Percentiles rank a stretch among this genome's conserved stretches.
phyloP scores from a whole-genome alignment of 1,140 invertebrate genomes.

The Berghia stephanieae region DNA sequence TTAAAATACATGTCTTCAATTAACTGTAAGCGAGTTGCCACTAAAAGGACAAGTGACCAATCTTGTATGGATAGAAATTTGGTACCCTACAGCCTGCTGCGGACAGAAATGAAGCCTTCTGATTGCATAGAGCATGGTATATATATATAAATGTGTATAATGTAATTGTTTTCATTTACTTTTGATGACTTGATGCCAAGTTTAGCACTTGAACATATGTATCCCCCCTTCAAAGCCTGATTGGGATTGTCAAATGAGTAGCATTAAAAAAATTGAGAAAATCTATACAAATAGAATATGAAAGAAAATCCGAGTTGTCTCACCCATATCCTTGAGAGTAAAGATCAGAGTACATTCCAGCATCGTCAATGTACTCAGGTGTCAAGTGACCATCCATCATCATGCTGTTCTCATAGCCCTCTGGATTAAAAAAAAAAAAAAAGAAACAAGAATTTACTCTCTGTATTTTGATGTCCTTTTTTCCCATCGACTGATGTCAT shows the following conservation, averaged over 20 bases:
- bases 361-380: constrained; percentile 62
- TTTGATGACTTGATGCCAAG: too few relatives aligned
- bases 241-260: not conserved
- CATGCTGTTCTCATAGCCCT: constrained; percentile 52
- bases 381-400: constrained; percentile 62
- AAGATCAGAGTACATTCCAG: constrained; percentile 49
- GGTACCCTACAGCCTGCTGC: too few relatives aligned
- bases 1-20: too few relatives aligned
- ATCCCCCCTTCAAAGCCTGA: not conserved
- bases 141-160: too few relatives aligned
- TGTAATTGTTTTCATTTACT: too few relatives aligned
- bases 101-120: too few relatives aligned
- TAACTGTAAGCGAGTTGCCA: too few relatives aligned
- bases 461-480: too few relatives aligned
- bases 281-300: not conserved
- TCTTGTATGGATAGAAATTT: too few relatives aligned
- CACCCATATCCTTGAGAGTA: constrained; percentile 31
- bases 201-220: not conserved
- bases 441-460: too few relatives aligned
- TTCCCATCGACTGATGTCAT: constrained; percentile 46
- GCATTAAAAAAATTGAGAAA: not conserved
- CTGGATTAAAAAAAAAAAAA: constrained; percentile 37
- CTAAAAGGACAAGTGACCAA: too few relatives aligned
- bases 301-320: not conserved
- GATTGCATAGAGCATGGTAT: too few relatives aligned